Conservation (phyloP, 2,888 invertebrate species). For the Ormyrus thymus region DNA sequence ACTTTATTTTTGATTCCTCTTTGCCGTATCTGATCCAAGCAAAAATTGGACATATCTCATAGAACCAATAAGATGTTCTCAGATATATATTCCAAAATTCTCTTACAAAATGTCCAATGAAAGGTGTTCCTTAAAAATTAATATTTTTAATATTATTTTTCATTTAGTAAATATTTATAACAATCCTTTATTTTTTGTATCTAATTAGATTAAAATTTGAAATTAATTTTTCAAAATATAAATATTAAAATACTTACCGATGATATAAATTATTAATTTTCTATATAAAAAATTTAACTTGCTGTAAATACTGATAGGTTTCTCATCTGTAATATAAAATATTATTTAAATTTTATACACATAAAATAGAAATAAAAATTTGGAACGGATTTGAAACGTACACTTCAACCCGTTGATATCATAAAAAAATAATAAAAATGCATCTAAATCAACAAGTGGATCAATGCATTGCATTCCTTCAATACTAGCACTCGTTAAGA, state of each 20-base stretch:
- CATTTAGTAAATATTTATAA: background rate
- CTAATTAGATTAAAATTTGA: background rate
- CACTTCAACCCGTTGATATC: slow-evolving; percentile 21
- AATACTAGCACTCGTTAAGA: slow-evolving; percentile 79
- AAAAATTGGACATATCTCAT: slow-evolving; percentile 54
- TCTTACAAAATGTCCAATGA: slow-evolving; percentile 59
- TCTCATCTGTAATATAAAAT: slow-evolving; percentile 57
- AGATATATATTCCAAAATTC: slow-evolving; percentile 56
- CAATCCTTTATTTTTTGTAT: background rate
- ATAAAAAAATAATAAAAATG: slow-evolving; percentile 76
- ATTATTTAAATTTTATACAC: background rate
- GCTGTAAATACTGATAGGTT: slow-evolving; percentile 58
- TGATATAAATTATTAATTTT: slow-evolving; percentile 41
- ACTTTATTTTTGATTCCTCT: slow-evolving; percentile 48
- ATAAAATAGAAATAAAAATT: background rate
- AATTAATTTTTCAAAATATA: too few relatives aligned
- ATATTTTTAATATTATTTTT: slow-evolving; percentile 11
- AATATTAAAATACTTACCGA: slow-evolving; percentile 60
- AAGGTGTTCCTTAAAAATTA: slow-evolving; percentile 24
- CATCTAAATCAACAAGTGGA: slow-evolving; percentile 77
- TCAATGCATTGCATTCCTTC: slow-evolving; percentile 82
- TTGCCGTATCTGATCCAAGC: slow-evolving; percentile 62
- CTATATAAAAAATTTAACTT: slow-evolving; percentile 56
- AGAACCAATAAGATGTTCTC: slow-evolving; percentile 48
- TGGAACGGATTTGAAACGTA: background rate